Percentiles rank a stretch among this genome's conserved stretches.
Conservation (phyloP, 1,140 invertebrate species). For the Argopecten irradians region DNA sequence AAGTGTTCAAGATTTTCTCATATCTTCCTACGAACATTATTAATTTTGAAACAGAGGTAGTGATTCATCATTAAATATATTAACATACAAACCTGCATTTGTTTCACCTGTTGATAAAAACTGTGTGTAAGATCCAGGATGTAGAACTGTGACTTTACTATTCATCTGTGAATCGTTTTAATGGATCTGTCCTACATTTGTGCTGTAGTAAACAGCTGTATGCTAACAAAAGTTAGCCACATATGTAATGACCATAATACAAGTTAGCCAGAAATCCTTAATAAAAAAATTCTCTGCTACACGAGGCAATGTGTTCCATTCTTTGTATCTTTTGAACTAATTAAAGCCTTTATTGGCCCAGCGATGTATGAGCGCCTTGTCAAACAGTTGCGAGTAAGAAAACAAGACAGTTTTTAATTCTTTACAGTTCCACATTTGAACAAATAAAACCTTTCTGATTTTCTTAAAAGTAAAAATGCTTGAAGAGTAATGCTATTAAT, state of each 20-base stretch:
- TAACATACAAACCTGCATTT: neutral
- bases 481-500: constrained; percentile 9
- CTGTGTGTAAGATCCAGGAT: neutral
- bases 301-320: neutral
- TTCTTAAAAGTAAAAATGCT: neutral
- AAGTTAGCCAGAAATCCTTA: neutral
- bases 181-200: neutral
- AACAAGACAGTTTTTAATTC: neutral
- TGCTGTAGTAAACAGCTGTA: neutral
- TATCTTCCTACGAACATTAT: no score
- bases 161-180: neutral
- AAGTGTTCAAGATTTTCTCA: no score
- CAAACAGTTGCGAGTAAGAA: neutral
- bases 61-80: neutral
- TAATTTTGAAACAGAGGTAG: no score
- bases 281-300: neutral
- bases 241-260: neutral
- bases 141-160: neutral
- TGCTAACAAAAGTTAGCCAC: neutral
- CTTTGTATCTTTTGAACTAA: constrained; percentile 18
- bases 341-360: constrained; percentile 2
- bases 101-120: neutral
- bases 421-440: neutral
- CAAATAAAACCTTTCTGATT: neutral
- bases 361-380: neutral